phyloP scores from a whole-genome alignment of 1,140 invertebrate species.

The Batillaria attramentaria region DNA sequence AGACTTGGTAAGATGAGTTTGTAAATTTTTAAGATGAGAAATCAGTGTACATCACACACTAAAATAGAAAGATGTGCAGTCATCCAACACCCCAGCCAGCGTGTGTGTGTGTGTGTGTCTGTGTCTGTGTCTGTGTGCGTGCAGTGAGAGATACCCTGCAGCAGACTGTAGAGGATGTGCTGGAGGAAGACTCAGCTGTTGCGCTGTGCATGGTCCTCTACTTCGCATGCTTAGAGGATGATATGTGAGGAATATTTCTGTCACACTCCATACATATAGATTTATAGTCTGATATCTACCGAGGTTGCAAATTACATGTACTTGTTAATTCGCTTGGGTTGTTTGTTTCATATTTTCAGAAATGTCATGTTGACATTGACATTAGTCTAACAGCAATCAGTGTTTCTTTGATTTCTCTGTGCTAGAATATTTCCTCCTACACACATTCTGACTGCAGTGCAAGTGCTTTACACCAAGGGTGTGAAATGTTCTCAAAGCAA shows the following conservation, averaged over 20 bases:
- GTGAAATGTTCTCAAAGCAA: neutral
- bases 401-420: neutral
- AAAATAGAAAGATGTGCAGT: too few relatives aligned
- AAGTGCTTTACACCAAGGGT: neutral
- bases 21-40: too few relatives aligned
- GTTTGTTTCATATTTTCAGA: too few relatives aligned
- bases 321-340: too few relatives aligned
- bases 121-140: neutral
- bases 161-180: constrained; percentile 4
- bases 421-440: neutral
- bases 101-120: neutral
- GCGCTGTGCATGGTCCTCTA: constrained; percentile 20
- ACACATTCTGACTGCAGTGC: neutral
- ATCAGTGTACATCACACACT: too few relatives aligned
- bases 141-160: constrained; percentile 13
- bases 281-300: too few relatives aligned
- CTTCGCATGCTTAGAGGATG: constrained; percentile 15
- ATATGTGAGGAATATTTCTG: too few relatives aligned
- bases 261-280: neutral
- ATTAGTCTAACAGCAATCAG: neutral
- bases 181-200: constrained; percentile 3
- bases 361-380: too few relatives aligned
- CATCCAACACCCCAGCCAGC: too few relatives aligned
- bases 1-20: too few relatives aligned
- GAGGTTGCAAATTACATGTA: too few relatives aligned